Base-by-base conservation (phyloP, 2,888 invertebrate species). In the Caenorhabditis doughertyi region DNA sequence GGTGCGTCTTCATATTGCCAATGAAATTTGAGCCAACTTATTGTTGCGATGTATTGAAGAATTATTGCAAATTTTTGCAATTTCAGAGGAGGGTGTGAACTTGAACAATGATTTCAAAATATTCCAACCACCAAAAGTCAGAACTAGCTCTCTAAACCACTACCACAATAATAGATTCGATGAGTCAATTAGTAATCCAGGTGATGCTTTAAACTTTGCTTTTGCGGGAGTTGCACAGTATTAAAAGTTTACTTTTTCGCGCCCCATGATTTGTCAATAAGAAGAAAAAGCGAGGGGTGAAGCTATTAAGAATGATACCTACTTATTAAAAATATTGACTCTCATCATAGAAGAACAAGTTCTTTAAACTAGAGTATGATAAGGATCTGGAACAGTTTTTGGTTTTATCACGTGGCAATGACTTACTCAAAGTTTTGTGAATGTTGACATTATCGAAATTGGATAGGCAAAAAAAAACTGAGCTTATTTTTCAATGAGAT, bases 161-260 rank as follows among this genome's bases (percentile, higher is more conserved):
- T 29, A 65, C 23, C 35, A 35, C 23, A 23, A 58, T 32, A 55
- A 53, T 25, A 42, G 16, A n/a, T 32, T 64, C 23, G n/a, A 58
- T 60, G 76, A 74, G 35, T 65, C 67, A 68, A 16, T 65, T 35
- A 23, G 32, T 64, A 58, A 68, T 44, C 35, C 71, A 49, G 13
- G 62, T 80, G 73, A 80, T 80, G 80, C 80, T 80, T 80, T 80
- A 68, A 80, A 80, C 80, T 80, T 72, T 79, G 79, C 79, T 56
- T 76, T 76, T 47, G 60, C 60, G 58, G 56, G 23, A 29, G 21
- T 49, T 27, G 56, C 49, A 35, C 32, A 7, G 64, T 56, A 58
- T 42, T 47, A n/a, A 23, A 47, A 73, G 80, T 80, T 80, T 68
- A 80, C 80, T 49, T 68, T 67, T 68, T 73, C 72, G 79, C 79